Evolutionary conservation across 2,797 vertebrate genomes (phyloP).

Genomic region (Sebastiscus tertius): DNA sequence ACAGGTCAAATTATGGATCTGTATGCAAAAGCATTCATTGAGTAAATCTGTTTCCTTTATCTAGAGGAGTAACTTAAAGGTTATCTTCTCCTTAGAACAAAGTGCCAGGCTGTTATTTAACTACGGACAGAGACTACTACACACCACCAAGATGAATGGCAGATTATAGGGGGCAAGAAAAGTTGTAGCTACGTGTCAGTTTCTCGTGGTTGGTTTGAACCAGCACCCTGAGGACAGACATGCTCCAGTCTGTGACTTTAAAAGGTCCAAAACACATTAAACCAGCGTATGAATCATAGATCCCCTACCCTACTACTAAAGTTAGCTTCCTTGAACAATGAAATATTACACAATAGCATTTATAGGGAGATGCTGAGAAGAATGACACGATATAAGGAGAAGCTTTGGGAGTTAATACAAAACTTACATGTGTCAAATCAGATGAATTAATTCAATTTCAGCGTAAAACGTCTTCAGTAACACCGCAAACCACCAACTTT

Average conservation of each 20-base stretch:
- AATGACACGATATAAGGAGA: background rate
- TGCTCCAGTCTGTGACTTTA: background rate
- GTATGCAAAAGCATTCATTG: background rate
- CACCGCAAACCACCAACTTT: background rate
- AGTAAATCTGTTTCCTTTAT: background rate
- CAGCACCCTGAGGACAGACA: conserved; percentile 1
- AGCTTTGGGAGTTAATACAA: background rate
- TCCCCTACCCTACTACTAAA: background rate
- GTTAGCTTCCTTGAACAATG: background rate
- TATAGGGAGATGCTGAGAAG: background rate
- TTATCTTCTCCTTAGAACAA: background rate
- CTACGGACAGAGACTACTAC: background rate
- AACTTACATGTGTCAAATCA: background rate
- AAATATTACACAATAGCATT: background rate
- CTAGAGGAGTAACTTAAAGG: background rate
- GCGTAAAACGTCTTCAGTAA: no score
- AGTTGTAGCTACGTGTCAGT: conserved; percentile 81
- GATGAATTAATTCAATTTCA: accelerated
- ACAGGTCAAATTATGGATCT: background rate
- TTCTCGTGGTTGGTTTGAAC: conserved; percentile 45
- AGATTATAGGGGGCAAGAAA: conserved; percentile 41
- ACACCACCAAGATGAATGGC: background rate
- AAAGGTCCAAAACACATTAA: background rate
- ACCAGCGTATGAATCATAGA: background rate
- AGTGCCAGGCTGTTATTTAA: background rate